Evolutionary conservation across 2,113 vertebrate species (phyloP), one percentile per base, ranked within the genome.

Genomic region (Tautogolabrus adspersus): DNA sequence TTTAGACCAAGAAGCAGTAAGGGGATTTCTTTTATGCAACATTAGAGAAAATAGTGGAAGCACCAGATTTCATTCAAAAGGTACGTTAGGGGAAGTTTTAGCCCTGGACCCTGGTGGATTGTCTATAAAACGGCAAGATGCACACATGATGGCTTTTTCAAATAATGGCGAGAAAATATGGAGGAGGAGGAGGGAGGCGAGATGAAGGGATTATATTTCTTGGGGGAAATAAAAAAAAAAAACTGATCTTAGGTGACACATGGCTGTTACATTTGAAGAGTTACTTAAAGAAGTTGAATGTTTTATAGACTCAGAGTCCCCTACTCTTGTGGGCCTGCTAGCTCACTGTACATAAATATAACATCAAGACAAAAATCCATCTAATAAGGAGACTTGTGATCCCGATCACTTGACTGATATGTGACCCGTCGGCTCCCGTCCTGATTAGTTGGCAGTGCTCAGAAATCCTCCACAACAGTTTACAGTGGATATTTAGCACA

Each of bases 401-500:
- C 30, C 30, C 0, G 4, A 6, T 34, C 4, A 68, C 55, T 34
- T 72, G 82, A 78, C 82, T 86, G 75, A 80, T 85, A 81, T 75
- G 82, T 81, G 75, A 83, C 81, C 75, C 69, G 23, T 77, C 65
- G 78, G 72, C 47, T 80, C 59, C 18, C 4, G 22, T 90, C 73
- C 74, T 82, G 61, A 72, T 56, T 82, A 68, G 38, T 34, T 63
- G 85, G 46, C 82, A 63, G 64, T 42, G 70, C 73, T 70, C 79
- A 57, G 76, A 87, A 87, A 81, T 84, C 72, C 72, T 76, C 79
- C 46, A 16, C 40, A 57, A 60, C 78, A 82, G 73, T 89, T 87
- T 88, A 83, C 66, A 86, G 66, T 63, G 72, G 65, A 72, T 87
- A 92, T 90, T 92, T 91, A 92, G 79, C 78, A 57, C 72, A 34